These are phyloP conservation scores for Gouania willdenowi DNA, from an alignment of 2,797 vertebrate species.

Conservation along the genomic window DNA sequence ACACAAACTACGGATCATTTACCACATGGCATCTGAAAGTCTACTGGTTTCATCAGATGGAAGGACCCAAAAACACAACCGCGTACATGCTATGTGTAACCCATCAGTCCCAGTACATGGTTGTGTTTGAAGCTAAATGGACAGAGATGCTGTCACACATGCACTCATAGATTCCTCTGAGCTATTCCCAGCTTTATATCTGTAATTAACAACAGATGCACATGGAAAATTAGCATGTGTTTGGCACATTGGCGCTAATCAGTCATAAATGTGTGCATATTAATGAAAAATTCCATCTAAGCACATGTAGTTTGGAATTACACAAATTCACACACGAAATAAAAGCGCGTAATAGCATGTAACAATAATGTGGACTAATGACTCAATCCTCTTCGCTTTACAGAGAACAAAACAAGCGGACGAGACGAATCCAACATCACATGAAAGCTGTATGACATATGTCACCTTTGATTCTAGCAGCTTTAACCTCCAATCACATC, in stretches of 20 bases:
- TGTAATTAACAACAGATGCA: conserved; percentile 81
- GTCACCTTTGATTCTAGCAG: conserved; percentile 9
- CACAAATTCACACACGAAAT: conserved; percentile 27
- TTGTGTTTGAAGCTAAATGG: conserved; percentile 31
- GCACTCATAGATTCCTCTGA: conserved; percentile 64
- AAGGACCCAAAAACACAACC: conserved; percentile 31
- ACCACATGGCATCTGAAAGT: conserved; percentile 28
- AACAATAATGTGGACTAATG: conserved; percentile 25
- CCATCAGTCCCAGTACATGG: conserved; percentile 55
- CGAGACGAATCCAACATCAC: not conserved
- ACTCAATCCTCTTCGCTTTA: conserved; percentile 30
- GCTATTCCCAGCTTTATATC: conserved; percentile 72
- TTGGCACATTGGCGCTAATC: conserved; percentile 72
- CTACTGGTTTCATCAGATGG: conserved; percentile 24
- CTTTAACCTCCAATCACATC: conserved; percentile 8
- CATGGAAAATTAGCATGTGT: conserved; percentile 76
- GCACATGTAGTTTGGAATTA: conserved; percentile 43
- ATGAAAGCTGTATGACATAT: conserved; percentile 3
- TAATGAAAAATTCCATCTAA: conserved; percentile 60
- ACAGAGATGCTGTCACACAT: conserved; percentile 48
- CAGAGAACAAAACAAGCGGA: conserved; percentile 21
- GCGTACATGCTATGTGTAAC: conserved; percentile 49
- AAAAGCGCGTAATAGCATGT: conserved; percentile 17
- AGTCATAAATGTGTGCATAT: conserved; percentile 71
- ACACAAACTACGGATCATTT: conserved; percentile 21